Percentiles rank a stretch among this genome's conserved stretches.
phyloP scores from a whole-genome alignment of 2,888 invertebrate species.

The Scaeva pyrastri region DNA sequence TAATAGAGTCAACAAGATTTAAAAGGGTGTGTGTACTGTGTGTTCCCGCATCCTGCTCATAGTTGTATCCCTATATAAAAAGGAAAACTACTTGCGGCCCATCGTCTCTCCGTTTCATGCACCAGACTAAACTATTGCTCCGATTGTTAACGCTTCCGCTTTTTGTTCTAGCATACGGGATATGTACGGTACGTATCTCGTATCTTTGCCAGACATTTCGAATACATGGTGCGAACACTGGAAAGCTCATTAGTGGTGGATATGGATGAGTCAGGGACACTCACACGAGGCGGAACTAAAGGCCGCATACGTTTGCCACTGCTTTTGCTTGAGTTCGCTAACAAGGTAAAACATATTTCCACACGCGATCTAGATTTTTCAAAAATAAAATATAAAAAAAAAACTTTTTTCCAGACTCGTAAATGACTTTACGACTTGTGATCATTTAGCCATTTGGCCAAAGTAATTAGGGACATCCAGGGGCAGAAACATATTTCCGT shows the following conservation, averaged over 20 bases:
- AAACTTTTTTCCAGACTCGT: slow-evolving; percentile 66
- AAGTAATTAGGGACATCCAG: slow-evolving; percentile 64
- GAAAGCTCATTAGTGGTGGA: slow-evolving; percentile 73
- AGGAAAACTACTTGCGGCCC: slow-evolving; percentile 26
- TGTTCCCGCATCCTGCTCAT: background rate
- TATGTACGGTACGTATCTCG: too few relatives aligned
- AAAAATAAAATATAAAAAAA: too few relatives aligned
- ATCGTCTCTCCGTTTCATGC: slow-evolving; percentile 4
- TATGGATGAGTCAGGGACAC: slow-evolving; percentile 33
- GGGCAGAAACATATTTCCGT: slow-evolving; percentile 72
- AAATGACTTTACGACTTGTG: slow-evolving; percentile 24
- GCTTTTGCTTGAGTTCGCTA: slow-evolving; percentile 79
- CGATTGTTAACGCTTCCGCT: slow-evolving; percentile 65
- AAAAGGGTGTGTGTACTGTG: slow-evolving; percentile 57
- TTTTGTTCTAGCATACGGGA: slow-evolving; percentile 55
- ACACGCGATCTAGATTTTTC: slow-evolving; percentile 77
- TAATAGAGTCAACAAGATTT: slow-evolving; percentile 62
- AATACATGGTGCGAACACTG: slow-evolving; percentile 68
- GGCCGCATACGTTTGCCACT: slow-evolving; percentile 77
- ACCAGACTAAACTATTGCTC: slow-evolving; percentile 22
- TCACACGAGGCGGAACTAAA: slow-evolving; percentile 76
- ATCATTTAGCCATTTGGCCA: slow-evolving; percentile 48
- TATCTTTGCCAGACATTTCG: slow-evolving; percentile 23
- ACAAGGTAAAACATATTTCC: slow-evolving; percentile 83
- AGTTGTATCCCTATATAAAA: background rate